These are phyloP conservation scores for Anisognathus igniventris DNA, from an alignment of 2,797 vertebrate genomes.

Conservation along the genomic window DNA sequence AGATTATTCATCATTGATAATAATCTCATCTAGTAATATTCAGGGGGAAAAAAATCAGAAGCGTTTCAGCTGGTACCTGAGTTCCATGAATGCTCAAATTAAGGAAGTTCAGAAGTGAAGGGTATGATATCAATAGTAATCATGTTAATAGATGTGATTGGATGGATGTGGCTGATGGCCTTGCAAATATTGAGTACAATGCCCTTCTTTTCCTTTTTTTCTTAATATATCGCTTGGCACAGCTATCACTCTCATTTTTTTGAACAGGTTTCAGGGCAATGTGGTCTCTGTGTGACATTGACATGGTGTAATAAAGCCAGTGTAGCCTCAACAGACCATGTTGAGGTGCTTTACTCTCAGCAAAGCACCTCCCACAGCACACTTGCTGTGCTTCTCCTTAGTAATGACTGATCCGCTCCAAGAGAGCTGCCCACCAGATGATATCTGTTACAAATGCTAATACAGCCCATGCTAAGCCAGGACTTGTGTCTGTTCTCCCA, in stretches of 20 bases:
- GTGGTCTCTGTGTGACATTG: neutral
- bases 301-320: neutral
- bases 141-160: neutral
- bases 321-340: neutral
- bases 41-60: neutral
- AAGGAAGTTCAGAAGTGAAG: neutral
- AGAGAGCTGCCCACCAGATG: neutral
- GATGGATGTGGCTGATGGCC: neutral
- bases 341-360: neutral
- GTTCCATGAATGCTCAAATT: conserved; percentile 7
- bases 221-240: neutral
- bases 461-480: neutral
- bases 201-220: neutral
- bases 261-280: neutral
- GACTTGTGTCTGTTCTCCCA: neutral
- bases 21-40: neutral
- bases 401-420: neutral
- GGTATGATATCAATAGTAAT: neutral
- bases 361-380: neutral
- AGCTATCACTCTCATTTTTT: neutral
- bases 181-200: neutral
- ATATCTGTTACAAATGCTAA: neutral
- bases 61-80: neutral
- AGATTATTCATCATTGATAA: neutral
- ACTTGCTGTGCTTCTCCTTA: neutral